Conservation (phyloP, 1,140 invertebrate genomes). For the Dendrolimus punctatus region DNA sequence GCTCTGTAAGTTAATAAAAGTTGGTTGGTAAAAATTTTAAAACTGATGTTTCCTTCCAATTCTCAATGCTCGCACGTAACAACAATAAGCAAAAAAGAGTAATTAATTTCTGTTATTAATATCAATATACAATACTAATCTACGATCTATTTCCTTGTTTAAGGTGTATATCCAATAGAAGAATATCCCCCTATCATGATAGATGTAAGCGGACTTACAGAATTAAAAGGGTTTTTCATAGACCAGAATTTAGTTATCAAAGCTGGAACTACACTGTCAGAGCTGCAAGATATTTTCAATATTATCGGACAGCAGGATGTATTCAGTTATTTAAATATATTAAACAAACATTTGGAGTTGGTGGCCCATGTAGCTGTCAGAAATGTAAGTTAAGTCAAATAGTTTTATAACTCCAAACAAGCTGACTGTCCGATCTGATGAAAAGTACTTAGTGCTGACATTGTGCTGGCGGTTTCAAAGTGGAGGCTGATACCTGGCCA, state of each 20-base stretch:
- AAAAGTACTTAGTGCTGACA: too few relatives aligned
- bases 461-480: too few relatives aligned
- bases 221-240: constrained; percentile 72
- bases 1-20: too few relatives aligned
- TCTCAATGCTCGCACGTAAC: too few relatives aligned
- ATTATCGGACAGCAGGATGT: constrained; percentile 42
- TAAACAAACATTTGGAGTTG: constrained; percentile 75
- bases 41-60: too few relatives aligned
- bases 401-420: too few relatives aligned
- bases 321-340: constrained; percentile 70
- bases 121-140: too few relatives aligned
- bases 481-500: too few relatives aligned
- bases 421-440: too few relatives aligned
- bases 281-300: constrained; percentile 71
- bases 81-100: too few relatives aligned
- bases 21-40: too few relatives aligned
- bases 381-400: constrained; percentile 68
- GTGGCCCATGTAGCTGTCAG: constrained; percentile 77
- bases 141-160: constrained; percentile 7
- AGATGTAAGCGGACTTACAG: constrained; percentile 77
- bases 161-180: constrained; percentile 36
- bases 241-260: constrained; percentile 61
- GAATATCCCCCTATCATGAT: constrained; percentile 73
- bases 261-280: constrained; percentile 73
- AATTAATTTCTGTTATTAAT: too few relatives aligned